Conservation (phyloP, 2,797 vertebrate genomes). For the Corythornis leucogaster region DNA sequence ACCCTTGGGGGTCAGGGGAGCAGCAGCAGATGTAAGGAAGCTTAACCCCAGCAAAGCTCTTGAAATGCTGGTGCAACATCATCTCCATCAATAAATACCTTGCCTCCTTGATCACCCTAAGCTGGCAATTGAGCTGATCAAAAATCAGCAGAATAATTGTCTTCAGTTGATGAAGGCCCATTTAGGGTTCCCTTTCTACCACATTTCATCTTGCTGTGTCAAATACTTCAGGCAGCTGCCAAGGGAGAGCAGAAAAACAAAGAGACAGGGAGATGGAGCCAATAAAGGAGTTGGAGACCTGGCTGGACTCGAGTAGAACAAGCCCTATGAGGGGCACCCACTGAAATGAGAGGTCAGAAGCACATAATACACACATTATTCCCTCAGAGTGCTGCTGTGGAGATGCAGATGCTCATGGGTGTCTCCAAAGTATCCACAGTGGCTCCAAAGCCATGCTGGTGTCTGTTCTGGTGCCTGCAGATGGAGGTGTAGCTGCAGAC, state of each 20-base stretch:
- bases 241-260: not conserved
- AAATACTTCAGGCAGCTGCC: not conserved
- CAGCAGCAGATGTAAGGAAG: slow-evolving; percentile 27
- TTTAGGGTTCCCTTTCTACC: not conserved
- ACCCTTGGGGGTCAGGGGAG: not conserved
- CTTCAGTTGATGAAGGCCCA: rapidly evolving
- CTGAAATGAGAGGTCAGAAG: not conserved
- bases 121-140: not conserved
- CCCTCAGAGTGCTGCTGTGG: not conserved
- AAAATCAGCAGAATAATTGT: not conserved
- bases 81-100: not conserved
- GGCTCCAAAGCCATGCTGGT: not conserved
- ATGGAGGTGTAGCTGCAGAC: not conserved
- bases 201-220: not conserved
- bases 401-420: not conserved
- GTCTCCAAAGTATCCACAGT: not conserved
- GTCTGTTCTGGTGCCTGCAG: not conserved
- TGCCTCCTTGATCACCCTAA: not conserved
- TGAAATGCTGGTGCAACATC: not conserved
- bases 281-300: rapidly evolving
- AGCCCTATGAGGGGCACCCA: rapidly evolving
- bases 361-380: not conserved
- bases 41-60: slow-evolving; percentile 37
- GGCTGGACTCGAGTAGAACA: not conserved
- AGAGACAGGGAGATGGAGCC: not conserved